Evolutionary conservation across 2,888 invertebrate species (phyloP), one percentile per base, ranked within the genome.

Genomic region (Dicyrtoma fusca): DNA sequence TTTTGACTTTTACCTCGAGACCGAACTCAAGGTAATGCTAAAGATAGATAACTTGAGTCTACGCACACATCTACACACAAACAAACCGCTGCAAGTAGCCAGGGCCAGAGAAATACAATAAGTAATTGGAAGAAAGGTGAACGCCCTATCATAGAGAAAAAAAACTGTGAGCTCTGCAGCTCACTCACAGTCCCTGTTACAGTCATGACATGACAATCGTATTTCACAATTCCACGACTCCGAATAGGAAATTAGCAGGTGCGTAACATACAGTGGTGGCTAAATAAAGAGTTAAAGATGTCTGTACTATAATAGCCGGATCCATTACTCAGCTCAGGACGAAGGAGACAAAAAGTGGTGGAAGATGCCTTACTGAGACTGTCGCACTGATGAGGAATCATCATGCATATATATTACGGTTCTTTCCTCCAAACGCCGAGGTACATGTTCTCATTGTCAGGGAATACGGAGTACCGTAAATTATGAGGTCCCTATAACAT

Each of bases 141-240:
- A 75, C 71, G 75, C 73, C 74, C 76, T 73, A 74, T 73, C 73
- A 26, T 26, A 59, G 25, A 23, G 55, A 55, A 55, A 55, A 23
- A 23, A 25, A 23, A 55, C 13, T 55, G n/a, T n/a, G 55, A 55
- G 21, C 23, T 55, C 23, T 55, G 19, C 55, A 55, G 55, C 55
- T 21, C 55, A 13, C 34, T 34, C 8, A 34, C 55, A 55, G 23
- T 8, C 55, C 17, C 17, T 45, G 10, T 45, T 8, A 1, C 51
- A 51, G 17, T 51, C 51, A 34, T 34, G 34, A 34, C 34, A 34
- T 51, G 55, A 25, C 17, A 25, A 13, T 55, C 55, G 55, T 25
- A 55, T 55, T 55, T 55, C 21, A 25, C 55, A 55, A 55, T n/a
- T 34, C 49, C 55, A 8, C 23, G 55, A 17, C 55, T 55, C 21